Evolutionary conservation across 2,797 vertebrate genomes (phyloP).

Genomic region (Melanotaenia trifasciata): DNA sequence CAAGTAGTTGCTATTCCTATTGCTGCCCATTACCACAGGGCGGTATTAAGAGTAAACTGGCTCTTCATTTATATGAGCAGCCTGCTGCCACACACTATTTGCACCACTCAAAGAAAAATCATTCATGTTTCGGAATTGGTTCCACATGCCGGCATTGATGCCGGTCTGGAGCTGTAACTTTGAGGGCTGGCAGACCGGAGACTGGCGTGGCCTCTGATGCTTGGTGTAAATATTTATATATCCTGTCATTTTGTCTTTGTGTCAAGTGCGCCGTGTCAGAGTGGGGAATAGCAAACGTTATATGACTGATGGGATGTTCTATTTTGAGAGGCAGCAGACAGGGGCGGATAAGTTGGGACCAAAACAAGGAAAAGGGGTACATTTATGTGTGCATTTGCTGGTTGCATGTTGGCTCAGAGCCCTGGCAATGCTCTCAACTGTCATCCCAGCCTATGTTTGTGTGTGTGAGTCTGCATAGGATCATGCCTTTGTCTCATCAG

Average conservation of each 20-base stretch:
- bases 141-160: constrained; percentile 71
- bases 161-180: constrained; percentile 46
- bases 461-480: constrained; percentile 30
- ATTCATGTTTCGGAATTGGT: constrained; percentile 68
- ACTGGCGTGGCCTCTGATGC: constrained; percentile 62
- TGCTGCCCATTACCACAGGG: constrained; percentile 49
- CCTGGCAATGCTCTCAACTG: constrained; percentile 45
- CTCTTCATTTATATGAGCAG: constrained; percentile 50
- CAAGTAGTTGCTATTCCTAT: constrained; percentile 56
- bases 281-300: constrained; percentile 60
- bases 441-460: constrained; percentile 28
- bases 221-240: constrained; percentile 75
- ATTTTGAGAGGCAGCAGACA: constrained; percentile 58
- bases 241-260: constrained; percentile 73
- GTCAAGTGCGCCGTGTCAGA: constrained; percentile 67
- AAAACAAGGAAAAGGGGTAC: neutral
- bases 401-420: constrained; percentile 52
- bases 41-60: constrained; percentile 58
- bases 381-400: constrained; percentile 17
- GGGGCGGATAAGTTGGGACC: constrained; percentile 44
- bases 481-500: constrained; percentile 51
- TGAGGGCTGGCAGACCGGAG: constrained; percentile 47
- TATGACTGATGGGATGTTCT: constrained; percentile 67
- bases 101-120: constrained; percentile 53
- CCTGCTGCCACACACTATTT: constrained; percentile 64